Percentiles rank a stretch among this genome's conserved stretches.
These are phyloP conservation scores for Diadophis punctatus DNA, from an alignment of 2,113 vertebrate genomes.

Conservation along the genomic window DNA sequence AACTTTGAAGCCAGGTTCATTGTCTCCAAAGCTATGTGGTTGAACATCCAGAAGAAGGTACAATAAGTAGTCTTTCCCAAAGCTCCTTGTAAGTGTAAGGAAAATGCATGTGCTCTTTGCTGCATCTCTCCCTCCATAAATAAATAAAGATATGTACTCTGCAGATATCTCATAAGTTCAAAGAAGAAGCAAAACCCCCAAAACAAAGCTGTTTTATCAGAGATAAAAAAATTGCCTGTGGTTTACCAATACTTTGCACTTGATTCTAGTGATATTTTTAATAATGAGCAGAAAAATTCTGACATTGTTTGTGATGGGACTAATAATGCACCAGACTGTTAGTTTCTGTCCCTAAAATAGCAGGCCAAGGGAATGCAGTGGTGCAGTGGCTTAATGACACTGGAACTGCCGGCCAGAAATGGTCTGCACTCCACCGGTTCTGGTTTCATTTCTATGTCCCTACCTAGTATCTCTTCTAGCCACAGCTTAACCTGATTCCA, in stretches of 20 bases:
- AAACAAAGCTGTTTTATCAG: slow-evolving; percentile 11
- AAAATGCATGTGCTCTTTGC: rapidly evolving
- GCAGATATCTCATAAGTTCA: background rate
- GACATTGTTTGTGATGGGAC: background rate
- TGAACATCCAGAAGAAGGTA: background rate
- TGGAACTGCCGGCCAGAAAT: too few species aligned
- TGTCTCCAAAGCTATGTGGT: background rate
- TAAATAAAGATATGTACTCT: slow-evolving; percentile 14
- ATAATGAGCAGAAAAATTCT: background rate
- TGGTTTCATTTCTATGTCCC: too few species aligned
- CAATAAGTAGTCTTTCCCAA: slow-evolving; percentile 19
- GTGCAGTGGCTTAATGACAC: too few species aligned
- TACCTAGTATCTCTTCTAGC: too few species aligned
- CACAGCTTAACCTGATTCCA: too few species aligned
- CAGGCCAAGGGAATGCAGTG: too few species aligned
- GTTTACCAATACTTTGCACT: background rate
- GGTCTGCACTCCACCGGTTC: too few species aligned
- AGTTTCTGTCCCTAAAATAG: background rate
- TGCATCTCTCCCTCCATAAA: background rate
- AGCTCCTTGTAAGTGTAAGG: background rate
- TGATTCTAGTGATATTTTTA: slow-evolving; percentile 13
- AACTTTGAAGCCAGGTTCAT: background rate
- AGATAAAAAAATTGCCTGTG: background rate
- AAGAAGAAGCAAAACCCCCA: slow-evolving; percentile 1
- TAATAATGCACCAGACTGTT: background rate